These are phyloP conservation scores for Eulimnadia texana DNA, from an alignment of 1,140 invertebrate species.

Conservation along the genomic window DNA sequence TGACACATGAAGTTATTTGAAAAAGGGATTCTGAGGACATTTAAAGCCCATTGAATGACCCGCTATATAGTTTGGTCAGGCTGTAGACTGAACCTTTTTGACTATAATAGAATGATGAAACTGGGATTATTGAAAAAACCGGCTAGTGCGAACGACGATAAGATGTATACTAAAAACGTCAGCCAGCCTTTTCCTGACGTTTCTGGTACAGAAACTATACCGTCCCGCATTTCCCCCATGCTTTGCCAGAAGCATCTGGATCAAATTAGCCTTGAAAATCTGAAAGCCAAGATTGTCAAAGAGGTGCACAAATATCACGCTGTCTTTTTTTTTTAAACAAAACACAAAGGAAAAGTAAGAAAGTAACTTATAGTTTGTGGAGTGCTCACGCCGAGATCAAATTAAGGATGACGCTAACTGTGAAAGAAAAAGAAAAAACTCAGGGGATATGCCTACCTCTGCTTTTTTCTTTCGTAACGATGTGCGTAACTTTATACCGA, in stretches of 20 bases:
- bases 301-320: background rate
- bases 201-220: background rate
- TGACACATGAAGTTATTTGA: too few relatives aligned
- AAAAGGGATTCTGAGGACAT: background rate
- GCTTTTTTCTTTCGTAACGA: too few relatives aligned
- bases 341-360: too few relatives aligned
- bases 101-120: too few relatives aligned
- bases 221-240: background rate
- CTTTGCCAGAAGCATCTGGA: background rate
- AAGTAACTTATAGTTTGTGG: too few relatives aligned
- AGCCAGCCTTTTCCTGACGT: background rate
- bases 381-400: too few relatives aligned
- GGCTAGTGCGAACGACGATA: too few relatives aligned
- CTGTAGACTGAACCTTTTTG: background rate
- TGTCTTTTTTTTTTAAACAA: background rate
- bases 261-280: background rate
- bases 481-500: too few relatives aligned
- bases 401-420: too few relatives aligned
- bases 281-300: background rate
- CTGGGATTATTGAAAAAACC: too few relatives aligned
- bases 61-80: background rate
- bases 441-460: too few relatives aligned
- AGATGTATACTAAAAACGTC: background rate
- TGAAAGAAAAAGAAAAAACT: too few relatives aligned
- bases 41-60: background rate